These are phyloP conservation scores for Cephus pygmeus DNA, from an alignment of 2,888 invertebrate species.

Conservation along the genomic window DNA sequence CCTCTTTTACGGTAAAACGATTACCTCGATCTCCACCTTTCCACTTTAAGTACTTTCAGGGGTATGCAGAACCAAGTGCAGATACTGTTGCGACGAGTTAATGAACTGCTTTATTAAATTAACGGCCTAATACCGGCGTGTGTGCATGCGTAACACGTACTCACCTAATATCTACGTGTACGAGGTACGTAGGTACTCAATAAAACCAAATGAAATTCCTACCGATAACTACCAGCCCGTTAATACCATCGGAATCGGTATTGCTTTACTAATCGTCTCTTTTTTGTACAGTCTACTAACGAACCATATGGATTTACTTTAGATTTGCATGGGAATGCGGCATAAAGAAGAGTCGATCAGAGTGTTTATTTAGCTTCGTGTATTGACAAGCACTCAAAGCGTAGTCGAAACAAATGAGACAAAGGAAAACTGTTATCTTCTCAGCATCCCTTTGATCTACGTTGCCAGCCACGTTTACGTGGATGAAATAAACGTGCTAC, in stretches of 20 bases:
- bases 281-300: background rate
- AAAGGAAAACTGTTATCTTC: background rate
- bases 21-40: background rate
- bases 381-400: background rate
- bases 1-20: background rate
- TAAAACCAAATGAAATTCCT: slow-evolving; percentile 3
- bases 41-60: background rate
- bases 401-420: background rate
- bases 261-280: background rate
- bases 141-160: slow-evolving; percentile 1
- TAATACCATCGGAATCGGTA: slow-evolving; percentile 2
- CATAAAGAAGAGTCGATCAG: background rate
- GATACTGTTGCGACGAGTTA: background rate
- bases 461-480: background rate
- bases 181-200: background rate
- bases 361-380: background rate
- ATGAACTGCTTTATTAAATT: slow-evolving; percentile 6
- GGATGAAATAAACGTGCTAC: background rate
- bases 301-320: background rate
- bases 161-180: slow-evolving; percentile 3
- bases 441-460: background rate
- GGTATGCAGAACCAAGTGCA: background rate
- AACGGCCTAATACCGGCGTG: background rate
- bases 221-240: background rate
- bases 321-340: background rate